phyloP scores from a whole-genome alignment of 2,113 vertebrate species.

The Anarrhichthys ocellatus region DNA sequence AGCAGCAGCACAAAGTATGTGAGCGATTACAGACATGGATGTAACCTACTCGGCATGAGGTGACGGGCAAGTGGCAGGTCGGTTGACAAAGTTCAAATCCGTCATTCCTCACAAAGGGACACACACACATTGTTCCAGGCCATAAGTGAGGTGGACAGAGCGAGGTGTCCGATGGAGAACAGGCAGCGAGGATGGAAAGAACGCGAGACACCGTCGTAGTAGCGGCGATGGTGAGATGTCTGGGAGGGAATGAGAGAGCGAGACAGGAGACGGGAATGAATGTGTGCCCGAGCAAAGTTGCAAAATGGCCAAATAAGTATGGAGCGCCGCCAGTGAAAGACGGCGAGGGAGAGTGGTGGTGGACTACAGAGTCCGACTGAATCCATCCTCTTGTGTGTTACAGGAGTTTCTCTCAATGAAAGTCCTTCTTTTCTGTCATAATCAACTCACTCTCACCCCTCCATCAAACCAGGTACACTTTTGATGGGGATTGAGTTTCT shows the following conservation, averaged over 20 bases:
- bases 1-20: background rate
- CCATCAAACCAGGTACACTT: constrained; percentile 18
- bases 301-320: constrained; percentile 53
- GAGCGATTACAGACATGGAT: constrained; percentile 12
- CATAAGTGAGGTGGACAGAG: constrained; percentile 20
- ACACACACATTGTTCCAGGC: background rate
- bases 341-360: constrained; percentile 12
- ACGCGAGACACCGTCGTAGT: constrained; percentile 25
- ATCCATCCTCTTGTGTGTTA: constrained; percentile 44
- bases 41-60: background rate
- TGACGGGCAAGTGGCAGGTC: constrained; percentile 1
- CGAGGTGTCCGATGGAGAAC: constrained; percentile 31
- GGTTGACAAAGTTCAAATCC: constrained; percentile 37
- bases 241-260: constrained; percentile 36
- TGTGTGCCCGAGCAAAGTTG: constrained; percentile 42
- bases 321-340: constrained; percentile 45
- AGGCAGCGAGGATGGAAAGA: constrained; percentile 40
- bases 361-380: constrained; percentile 39
- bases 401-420: constrained; percentile 38
- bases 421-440: constrained; percentile 36
- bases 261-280: constrained; percentile 31
- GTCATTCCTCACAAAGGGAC: constrained; percentile 1
- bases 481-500: constrained; percentile 5
- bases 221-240: constrained; percentile 36
- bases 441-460: constrained; percentile 26